Evolutionary conservation across 2,888 invertebrate species (phyloP).

Genomic region (Ormyrus pomaceus): DNA sequence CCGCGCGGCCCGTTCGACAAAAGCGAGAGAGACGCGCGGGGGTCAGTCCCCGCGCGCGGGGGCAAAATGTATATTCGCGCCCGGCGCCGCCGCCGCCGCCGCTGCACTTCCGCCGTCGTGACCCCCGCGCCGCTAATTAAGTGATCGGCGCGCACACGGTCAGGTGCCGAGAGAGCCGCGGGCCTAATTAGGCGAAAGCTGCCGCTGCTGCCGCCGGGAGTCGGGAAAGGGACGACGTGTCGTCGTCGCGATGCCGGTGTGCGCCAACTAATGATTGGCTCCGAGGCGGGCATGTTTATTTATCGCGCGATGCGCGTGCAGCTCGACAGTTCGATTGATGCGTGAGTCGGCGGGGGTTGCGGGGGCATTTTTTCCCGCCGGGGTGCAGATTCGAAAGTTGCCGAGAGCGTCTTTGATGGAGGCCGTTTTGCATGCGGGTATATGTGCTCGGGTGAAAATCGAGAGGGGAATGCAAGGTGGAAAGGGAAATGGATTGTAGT

Average conservation of each 20-base stretch:
- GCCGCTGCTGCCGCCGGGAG: too few species aligned
- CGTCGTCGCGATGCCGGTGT: not conserved
- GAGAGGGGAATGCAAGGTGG: too few species aligned
- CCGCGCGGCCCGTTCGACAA: not conserved
- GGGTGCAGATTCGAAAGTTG: too few species aligned
- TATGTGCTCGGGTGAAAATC: too few species aligned
- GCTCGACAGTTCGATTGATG: too few species aligned
- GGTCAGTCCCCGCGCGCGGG: not conserved
- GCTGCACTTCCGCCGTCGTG: conserved; percentile 53
- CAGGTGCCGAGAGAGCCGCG: conserved; percentile 46
- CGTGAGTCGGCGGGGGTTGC: too few species aligned
- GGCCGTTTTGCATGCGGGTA: too few species aligned
- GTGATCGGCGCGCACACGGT: conserved; percentile 46
- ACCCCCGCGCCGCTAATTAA: conserved; percentile 50
- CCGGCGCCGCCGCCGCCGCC: not conserved
- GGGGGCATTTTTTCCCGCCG: too few species aligned
- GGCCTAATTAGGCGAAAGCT: conserved; percentile 50
- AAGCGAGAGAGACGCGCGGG: conserved; percentile 1
- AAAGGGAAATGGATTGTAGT: too few species aligned
- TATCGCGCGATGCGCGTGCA: too few species aligned
- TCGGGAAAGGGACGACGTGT: too few species aligned
- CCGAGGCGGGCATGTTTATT: not conserved
- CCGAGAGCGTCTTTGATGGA: too few species aligned
- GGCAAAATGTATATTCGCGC: conserved; percentile 37
- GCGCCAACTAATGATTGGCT: not conserved